These are phyloP conservation scores for Rhabdomys dilectus DNA, from an alignment of 2,113 vertebrate species.

Conservation along the genomic window DNA sequence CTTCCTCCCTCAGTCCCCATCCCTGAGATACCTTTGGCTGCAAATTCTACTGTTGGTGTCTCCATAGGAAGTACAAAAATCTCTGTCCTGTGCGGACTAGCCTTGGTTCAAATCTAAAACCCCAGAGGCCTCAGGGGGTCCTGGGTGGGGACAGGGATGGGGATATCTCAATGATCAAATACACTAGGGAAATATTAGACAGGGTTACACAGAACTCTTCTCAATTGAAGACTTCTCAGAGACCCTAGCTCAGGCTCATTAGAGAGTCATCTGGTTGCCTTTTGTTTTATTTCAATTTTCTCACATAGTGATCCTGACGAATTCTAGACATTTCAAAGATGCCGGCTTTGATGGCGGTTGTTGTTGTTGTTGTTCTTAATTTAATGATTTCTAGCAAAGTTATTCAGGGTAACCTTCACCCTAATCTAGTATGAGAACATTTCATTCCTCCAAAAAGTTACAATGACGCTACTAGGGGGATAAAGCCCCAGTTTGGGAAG, in stretches of 20 bases:
- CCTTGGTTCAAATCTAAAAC: neutral
- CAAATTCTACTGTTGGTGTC: neutral
- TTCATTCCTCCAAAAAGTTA: neutral
- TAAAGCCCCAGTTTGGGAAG: rapidly evolving
- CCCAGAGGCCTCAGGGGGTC: neutral
- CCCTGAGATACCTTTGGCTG: neutral
- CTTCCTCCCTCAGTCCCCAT: neutral
- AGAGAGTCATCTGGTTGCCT: neutral
- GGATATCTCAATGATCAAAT: rapidly evolving
- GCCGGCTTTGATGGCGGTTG: neutral
- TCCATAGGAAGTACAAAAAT: neutral
- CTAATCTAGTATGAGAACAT: neutral
- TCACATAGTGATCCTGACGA: neutral
- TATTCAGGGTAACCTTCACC: neutral
- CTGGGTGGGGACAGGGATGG: too few relatives aligned
- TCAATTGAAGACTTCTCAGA: neutral
- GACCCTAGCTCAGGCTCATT: too few relatives aligned
- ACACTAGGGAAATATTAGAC: neutral
- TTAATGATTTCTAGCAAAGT: neutral
- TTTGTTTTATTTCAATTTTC: neutral
- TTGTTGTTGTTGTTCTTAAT: neutral
- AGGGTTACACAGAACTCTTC: neutral
- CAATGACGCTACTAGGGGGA: too few relatives aligned
- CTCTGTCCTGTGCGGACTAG: too few relatives aligned
- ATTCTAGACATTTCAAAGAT: neutral